These are phyloP conservation scores for Eucera pruinosa DNA, from an alignment of 2,888 invertebrate species.

Conservation along the genomic window DNA sequence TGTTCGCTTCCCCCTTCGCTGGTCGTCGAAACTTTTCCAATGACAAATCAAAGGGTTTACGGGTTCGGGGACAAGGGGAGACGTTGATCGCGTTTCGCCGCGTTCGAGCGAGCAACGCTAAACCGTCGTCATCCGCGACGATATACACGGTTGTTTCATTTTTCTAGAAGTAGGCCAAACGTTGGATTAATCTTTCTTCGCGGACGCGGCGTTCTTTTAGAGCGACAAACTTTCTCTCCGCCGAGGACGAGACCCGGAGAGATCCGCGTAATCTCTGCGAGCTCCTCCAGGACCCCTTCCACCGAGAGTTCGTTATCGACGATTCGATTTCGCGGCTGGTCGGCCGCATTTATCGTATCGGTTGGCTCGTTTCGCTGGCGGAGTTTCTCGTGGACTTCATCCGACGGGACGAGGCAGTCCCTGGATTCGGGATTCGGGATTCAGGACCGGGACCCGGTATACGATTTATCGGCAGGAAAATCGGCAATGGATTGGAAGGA, in stretches of 20 bases:
- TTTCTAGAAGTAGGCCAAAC: slow-evolving; percentile 7
- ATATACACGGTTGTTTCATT: background rate
- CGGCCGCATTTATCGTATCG: slow-evolving; percentile 55
- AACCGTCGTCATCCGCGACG: background rate
- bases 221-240: slow-evolving; percentile 6
- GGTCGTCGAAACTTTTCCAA: background rate
- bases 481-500: slow-evolving; percentile 41
- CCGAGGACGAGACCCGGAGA: slow-evolving; percentile 5
- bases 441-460: too few species aligned
- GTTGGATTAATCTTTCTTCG: slow-evolving; percentile 4
- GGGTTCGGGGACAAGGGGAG: background rate
- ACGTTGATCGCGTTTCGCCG: background rate
- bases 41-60: background rate
- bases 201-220: background rate
- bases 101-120: too few species aligned
- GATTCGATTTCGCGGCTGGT: slow-evolving; percentile 64
- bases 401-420: slow-evolving; percentile 8
- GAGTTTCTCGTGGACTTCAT: slow-evolving; percentile 27
- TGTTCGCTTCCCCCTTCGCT: too few species aligned
- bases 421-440: too few species aligned
- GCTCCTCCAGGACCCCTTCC: background rate
- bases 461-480: slow-evolving; percentile 18
- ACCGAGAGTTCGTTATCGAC: slow-evolving; percentile 52
- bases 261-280: slow-evolving; percentile 35
- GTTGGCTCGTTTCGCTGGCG: slow-evolving; percentile 7